Percentiles rank a stretch among this genome's conserved stretches.
Conservation (phyloP, 2,113 vertebrate genomes). For the Rhineura floridana region DNA sequence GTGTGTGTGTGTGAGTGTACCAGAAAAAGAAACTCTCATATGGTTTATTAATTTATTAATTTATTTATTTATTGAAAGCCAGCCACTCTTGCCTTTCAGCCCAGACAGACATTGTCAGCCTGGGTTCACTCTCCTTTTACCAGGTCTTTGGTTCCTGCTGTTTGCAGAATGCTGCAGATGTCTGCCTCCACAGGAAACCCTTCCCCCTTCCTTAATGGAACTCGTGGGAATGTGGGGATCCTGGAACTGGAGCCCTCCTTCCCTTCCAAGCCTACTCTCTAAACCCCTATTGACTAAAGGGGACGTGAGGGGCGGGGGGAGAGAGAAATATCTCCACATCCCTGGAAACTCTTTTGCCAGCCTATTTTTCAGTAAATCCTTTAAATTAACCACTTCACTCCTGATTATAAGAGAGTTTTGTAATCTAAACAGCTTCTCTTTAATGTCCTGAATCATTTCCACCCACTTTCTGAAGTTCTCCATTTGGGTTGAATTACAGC, state of each 20-base stretch:
- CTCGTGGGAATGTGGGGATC: slow-evolving; percentile 90
- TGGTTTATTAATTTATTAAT: not conserved
- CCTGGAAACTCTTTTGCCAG: slow-evolving; percentile 79
- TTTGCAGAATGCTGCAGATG: slow-evolving; percentile 82
- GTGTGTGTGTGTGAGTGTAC: slow-evolving; percentile 8
- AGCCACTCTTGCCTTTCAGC: slow-evolving; percentile 54
- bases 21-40: slow-evolving; percentile 44
- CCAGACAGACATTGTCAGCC: slow-evolving; percentile 72
- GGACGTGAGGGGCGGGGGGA: not conserved
- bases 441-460: slow-evolving; percentile 77
- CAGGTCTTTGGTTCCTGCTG: slow-evolving; percentile 80
- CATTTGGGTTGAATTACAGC: slow-evolving; percentile 80
- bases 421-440: slow-evolving; percentile 75
- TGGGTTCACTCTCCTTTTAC: slow-evolving; percentile 70
- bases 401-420: slow-evolving; percentile 76
- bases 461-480: slow-evolving; percentile 73
- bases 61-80: slow-evolving; percentile 23
- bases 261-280: slow-evolving; percentile 91
- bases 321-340: slow-evolving; percentile 74
- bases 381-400: slow-evolving; percentile 81
- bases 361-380: slow-evolving; percentile 76
- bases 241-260: slow-evolving; percentile 89
- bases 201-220: slow-evolving; percentile 91
- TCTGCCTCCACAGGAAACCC: slow-evolving; percentile 90
- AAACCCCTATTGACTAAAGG: slow-evolving; percentile 81